Evolutionary conservation across 2,888 invertebrate genomes (phyloP), one percentile per base, ranked within the genome.

Genomic region (Lithophane leautieri): DNA sequence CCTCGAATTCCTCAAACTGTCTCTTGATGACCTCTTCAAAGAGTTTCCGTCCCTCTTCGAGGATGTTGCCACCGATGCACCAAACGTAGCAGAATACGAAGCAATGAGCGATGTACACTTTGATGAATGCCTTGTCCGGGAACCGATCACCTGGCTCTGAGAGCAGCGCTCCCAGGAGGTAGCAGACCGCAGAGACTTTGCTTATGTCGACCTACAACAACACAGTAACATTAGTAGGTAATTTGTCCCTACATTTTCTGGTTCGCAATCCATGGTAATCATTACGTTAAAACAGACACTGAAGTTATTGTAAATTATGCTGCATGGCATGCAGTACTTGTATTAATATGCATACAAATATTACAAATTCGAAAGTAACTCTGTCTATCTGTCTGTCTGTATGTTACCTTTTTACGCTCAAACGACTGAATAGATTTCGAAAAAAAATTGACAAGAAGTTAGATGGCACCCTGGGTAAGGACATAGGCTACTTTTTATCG

Each of bases 21-120:
- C 97, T 95, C 84, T 97, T 97, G 70, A 98, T 97, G 86, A 97
- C 97, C 16, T 97, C 95, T 90, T 99, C 99, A 85, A 98, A 98
- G 8, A 95, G 93, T 70, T 97, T 97, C 86, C 98, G 97, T 73
- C 98, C 97, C 0, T 92, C 90, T 80, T 99, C 98, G 4, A 97
- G 92, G 7, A 98, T 97, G 92, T 99, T 99, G 0, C 99, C 99
- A n/a, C 98, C 98, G 34, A 99, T 94, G 3, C 98, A 97, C 99
- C 99, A 99, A 1, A 98, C 93, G 89, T 98, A 98, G 67, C 98
- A 97, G 95, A 98, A 98, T 50, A 98, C 95, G 90, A 99, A 99
- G 44, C 98, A 97, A 89, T 98, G 98, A 4, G 97, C 97, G 0
- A 99, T 91, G 83, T 98, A 97, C 9, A 95, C 94, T 88, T 97